Conservation (phyloP, 1,140 invertebrate genomes). For the Drosophila melanica region DNA sequence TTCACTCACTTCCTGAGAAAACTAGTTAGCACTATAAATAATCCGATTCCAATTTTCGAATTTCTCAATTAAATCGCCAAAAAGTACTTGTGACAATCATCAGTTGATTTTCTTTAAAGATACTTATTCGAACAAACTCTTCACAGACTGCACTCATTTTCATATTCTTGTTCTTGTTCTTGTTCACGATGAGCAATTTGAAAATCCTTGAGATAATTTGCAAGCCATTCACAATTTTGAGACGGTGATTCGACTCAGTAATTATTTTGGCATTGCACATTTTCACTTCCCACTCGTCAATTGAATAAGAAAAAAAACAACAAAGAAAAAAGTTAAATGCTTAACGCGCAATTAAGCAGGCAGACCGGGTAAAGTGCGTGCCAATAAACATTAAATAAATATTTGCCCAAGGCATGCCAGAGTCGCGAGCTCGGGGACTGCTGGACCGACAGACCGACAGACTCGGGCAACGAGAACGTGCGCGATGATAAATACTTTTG, state of each 20-base stretch:
- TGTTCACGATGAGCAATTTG: neutral
- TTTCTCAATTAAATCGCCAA: too few relatives aligned
- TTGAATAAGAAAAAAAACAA: constrained; percentile 30
- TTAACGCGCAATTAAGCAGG: constrained; percentile 75
- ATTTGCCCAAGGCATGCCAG: constrained; percentile 34
- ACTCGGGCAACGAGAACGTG: constrained; percentile 44
- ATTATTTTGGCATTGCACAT: constrained; percentile 33
- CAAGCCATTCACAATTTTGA: constrained; percentile 17
- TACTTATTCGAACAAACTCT: neutral
- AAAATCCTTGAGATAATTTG: constrained; percentile 15
- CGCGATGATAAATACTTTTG: constrained; percentile 67
- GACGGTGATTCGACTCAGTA: constrained; percentile 14
- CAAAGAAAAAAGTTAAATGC: constrained; percentile 49
- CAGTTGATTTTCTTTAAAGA: neutral
- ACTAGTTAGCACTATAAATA: too few relatives aligned
- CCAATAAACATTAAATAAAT: constrained; percentile 77
- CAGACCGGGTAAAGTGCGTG: constrained; percentile 62
- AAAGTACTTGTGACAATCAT: neutral
- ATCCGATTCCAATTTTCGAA: too few relatives aligned
- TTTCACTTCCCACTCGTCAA: constrained; percentile 33
- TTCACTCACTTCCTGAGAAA: too few relatives aligned
- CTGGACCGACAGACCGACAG: constrained; percentile 17
- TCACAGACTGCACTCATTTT: neutral
- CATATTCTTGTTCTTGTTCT: neutral
- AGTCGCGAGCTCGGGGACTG: constrained; percentile 8